These are phyloP conservation scores for Cherax destructor DNA, from an alignment of 1,140 invertebrate genomes.

Conservation along the genomic window DNA sequence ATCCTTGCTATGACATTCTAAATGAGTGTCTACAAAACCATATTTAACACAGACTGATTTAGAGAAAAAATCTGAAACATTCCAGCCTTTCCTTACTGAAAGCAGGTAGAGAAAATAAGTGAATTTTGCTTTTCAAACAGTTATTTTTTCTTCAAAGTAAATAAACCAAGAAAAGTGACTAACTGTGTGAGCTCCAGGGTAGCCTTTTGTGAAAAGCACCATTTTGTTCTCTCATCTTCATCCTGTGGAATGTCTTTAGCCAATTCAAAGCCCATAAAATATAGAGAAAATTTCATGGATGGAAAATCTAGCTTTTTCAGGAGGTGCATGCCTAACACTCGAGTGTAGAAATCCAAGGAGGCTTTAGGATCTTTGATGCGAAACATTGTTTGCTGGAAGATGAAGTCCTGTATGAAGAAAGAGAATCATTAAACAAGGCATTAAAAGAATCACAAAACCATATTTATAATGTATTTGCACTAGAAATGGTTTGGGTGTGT, in stretches of 20 bases:
- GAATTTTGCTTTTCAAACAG: no score
- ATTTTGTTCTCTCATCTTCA: conserved; percentile 81
- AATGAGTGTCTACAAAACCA: no score
- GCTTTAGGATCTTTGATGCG: conserved; percentile 92
- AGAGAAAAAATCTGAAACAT: no score
- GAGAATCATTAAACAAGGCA: background rate
- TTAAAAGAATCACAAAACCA: no score
- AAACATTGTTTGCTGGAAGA: conserved; percentile 97
- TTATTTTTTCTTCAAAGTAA: background rate
- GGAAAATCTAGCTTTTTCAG: conserved; percentile 93
- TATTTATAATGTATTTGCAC: no score
- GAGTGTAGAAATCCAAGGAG: conserved; percentile 92
- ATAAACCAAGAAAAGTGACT: conserved; percentile 73
- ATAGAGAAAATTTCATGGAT: conserved; percentile 91
- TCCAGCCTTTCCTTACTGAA: no score
- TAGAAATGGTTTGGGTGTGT: no score
- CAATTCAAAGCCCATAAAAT: conserved; percentile 95
- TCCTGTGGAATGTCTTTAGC: conserved; percentile 84
- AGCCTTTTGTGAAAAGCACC: conserved; percentile 89
- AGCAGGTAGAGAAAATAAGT: no score
- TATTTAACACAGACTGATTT: no score
- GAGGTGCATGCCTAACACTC: conserved; percentile 92
- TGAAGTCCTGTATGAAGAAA: conserved; percentile 83
- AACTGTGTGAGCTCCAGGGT: conserved; percentile 95
- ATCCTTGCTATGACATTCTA: no score